Percentiles rank a stretch among this genome's conserved stretches.
phyloP scores from a whole-genome alignment of 2,797 vertebrate species.

The Coregonus ussuriensis region DNA sequence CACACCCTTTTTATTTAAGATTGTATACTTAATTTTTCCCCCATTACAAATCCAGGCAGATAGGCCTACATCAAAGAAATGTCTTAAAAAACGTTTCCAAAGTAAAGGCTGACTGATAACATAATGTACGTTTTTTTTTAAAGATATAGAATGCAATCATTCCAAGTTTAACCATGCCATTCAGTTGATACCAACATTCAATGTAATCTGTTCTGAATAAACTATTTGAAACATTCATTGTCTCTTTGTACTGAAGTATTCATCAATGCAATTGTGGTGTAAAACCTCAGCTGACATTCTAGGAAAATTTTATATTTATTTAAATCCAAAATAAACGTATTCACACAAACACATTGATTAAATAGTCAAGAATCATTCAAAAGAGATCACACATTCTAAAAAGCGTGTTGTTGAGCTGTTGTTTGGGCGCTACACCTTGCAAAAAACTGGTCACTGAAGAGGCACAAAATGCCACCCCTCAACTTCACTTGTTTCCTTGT shows the following conservation, averaged over 20 bases:
- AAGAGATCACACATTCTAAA: slow-evolving; percentile 33
- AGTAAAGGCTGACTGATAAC: not conserved
- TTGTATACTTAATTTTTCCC: not conserved
- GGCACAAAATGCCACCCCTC: slow-evolving; percentile 51
- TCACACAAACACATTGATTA: slow-evolving; percentile 79
- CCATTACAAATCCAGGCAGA: not conserved
- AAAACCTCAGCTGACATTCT: slow-evolving; percentile 57
- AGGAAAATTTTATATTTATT: slow-evolving; percentile 72
- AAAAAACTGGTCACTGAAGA: slow-evolving; percentile 31
- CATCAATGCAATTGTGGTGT: slow-evolving; percentile 18
- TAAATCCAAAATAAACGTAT: slow-evolving; percentile 78
- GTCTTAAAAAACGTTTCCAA: slow-evolving; percentile 4
- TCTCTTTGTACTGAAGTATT: slow-evolving; percentile 22
- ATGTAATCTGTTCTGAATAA: slow-evolving; percentile 10
- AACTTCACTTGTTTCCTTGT: slow-evolving; percentile 59
- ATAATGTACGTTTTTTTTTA: not conserved
- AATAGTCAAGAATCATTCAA: slow-evolving; percentile 67
- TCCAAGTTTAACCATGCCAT: not conserved
- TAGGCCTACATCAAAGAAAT: not conserved
- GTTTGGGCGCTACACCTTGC: slow-evolving; percentile 10
- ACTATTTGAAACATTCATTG: slow-evolving; percentile 13
- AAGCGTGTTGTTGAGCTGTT: slow-evolving; percentile 27
- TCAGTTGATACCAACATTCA: slow-evolving; percentile 3
- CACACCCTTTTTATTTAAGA: not conserved
- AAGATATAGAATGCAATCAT: not conserved